Conservation (phyloP, 2,113 vertebrate genomes). For the Microcebus ravelobensis region DNA sequence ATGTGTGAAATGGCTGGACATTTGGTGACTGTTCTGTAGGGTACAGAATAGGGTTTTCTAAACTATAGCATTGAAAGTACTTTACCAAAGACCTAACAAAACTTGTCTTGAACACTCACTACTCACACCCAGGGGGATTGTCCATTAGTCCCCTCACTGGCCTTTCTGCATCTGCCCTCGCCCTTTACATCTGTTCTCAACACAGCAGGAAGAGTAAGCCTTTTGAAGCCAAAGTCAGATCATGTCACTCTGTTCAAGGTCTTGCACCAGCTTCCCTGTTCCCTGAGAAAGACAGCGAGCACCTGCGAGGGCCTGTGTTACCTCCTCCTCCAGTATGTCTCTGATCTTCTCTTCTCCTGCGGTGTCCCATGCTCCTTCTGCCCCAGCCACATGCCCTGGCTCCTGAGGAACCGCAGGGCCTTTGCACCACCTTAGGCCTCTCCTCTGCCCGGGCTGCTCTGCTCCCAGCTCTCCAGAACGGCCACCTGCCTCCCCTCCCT, state of each 20-base stretch:
- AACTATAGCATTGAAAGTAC: not conserved
- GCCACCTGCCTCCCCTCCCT: not conserved
- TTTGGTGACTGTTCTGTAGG: not conserved
- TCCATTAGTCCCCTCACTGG: not conserved
- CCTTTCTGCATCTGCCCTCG: not conserved
- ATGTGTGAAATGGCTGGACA: not conserved
- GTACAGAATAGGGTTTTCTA: not conserved
- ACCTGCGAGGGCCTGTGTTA: not conserved
- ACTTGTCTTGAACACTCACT: not conserved
- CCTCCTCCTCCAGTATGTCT: not conserved
- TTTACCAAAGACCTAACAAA: not conserved
- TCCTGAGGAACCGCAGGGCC: not conserved
- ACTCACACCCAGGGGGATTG: too few species aligned
- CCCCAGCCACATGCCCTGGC: not conserved
- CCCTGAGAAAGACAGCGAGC: not conserved
- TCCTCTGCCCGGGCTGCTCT: not conserved
- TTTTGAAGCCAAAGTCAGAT: not conserved
- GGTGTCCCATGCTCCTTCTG: rapidly evolving
- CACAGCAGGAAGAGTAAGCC: not conserved
- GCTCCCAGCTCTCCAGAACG: not conserved
- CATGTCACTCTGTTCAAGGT: not conserved
- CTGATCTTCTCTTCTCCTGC: not conserved
- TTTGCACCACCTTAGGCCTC: not conserved
- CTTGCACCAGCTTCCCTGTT: not conserved
- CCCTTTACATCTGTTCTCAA: not conserved